A percentile compares a stretch with the other conserved stretches of the same genome.
Conservation (phyloP, 2,797 vertebrate genomes). For the Sciaenops ocellatus region DNA sequence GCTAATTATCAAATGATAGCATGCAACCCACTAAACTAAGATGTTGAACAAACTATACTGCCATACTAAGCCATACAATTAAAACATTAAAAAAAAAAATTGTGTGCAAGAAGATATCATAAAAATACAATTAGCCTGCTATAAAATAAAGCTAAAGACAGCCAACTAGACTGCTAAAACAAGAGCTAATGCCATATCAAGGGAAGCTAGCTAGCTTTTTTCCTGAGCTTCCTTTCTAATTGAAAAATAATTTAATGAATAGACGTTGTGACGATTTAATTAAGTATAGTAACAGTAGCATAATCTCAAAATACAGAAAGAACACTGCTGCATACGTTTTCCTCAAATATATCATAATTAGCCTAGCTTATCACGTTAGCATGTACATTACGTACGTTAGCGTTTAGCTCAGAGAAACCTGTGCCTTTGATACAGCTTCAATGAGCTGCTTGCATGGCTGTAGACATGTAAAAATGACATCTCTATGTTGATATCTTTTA, state of each 20-base stretch:
- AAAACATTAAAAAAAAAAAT: no score
- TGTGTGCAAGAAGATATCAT: background rate
- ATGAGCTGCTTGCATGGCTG: background rate
- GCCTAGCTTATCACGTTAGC: background rate
- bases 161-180: no score
- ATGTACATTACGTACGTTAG: background rate
- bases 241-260: background rate
- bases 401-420: conserved; percentile 4
- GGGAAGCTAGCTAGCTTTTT: background rate
- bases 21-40: no score
- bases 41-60: no score
- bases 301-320: background rate
- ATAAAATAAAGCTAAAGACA: background rate
- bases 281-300: background rate
- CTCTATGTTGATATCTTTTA: conserved; percentile 54
- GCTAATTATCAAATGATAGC: no score
- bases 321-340: no score
- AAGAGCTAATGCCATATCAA: background rate
- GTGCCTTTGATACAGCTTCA: background rate
- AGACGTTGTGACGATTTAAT: background rate
- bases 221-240: background rate
- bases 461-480: conserved; percentile 8
- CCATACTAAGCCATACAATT: no score
- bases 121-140: background rate
- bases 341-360: no score